These are phyloP conservation scores for Zosterops japonicus DNA, from an alignment of 2,113 vertebrate species.

Conservation along the genomic window DNA sequence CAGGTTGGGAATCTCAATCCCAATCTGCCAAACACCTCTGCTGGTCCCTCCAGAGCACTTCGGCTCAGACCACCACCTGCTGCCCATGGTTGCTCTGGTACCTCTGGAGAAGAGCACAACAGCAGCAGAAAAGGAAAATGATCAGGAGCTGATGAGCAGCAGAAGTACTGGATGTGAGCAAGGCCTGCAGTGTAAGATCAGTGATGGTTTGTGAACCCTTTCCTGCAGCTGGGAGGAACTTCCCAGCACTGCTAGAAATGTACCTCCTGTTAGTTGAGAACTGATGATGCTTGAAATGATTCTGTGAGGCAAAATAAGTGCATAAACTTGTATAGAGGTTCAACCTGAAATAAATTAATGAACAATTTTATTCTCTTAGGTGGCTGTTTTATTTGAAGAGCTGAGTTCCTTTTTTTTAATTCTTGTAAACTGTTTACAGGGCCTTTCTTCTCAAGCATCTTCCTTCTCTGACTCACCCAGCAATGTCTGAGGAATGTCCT, in stretches of 20 bases:
- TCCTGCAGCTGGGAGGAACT: background rate
- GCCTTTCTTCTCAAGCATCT: background rate
- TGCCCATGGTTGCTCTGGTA: background rate
- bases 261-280: background rate
- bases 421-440: background rate
- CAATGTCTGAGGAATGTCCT: background rate
- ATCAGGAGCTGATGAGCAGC: background rate
- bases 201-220: background rate
- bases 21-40: fast-evolving
- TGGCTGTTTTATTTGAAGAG: background rate
- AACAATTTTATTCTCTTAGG: background rate
- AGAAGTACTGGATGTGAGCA: background rate
- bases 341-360: constrained; percentile 11
- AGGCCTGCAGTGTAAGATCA: background rate
- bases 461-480: background rate
- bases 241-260: background rate
- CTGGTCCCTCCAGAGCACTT: background rate
- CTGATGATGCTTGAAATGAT: constrained; percentile 36
- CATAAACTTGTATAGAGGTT: constrained; percentile 5
- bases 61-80: background rate
- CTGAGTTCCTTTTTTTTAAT: background rate
- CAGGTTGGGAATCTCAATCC: background rate
- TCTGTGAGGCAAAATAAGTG: constrained; percentile 44
- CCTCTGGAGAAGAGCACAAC: background rate
- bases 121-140: background rate